These are phyloP conservation scores for Pseudachorutes palmiensis DNA, from an alignment of 1,140 invertebrate species.

Conservation along the genomic window DNA sequence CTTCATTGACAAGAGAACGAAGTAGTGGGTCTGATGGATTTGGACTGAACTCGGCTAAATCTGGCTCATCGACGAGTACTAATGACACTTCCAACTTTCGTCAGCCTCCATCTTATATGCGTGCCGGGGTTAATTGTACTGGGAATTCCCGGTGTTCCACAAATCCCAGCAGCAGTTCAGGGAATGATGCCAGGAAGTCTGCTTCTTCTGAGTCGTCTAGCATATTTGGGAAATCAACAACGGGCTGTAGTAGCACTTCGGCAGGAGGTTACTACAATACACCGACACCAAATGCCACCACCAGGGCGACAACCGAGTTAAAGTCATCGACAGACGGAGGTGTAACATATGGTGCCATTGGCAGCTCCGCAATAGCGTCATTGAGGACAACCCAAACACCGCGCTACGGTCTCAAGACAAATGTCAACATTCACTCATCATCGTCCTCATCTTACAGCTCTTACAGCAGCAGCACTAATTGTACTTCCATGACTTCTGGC, in stretches of 20 bases:
- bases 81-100: neutral
- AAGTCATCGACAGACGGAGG: constrained; percentile 9
- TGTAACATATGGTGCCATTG: neutral
- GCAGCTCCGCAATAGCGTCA: neutral
- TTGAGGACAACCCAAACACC: neutral
- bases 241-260: too few relatives aligned
- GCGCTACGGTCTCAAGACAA: constrained; percentile 4
- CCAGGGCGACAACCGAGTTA: neutral
- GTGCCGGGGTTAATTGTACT: neutral
- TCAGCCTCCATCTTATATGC: neutral
- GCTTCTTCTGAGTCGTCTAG: neutral
- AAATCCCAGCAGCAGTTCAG: constrained; percentile 2
- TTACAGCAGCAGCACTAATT: neutral
- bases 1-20: neutral
- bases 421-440: neutral
- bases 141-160: constrained; percentile 4
- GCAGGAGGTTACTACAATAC: constrained; percentile 14
- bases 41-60: neutral
- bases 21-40: neutral
- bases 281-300: neutral
- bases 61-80: neutral
- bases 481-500: neutral
- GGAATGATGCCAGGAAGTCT: constrained; percentile 4
- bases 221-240: neutral
- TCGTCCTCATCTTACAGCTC: neutral